Evolutionary conservation across 2,888 invertebrate genomes (phyloP).

Genomic region (Sepiola atlantica): DNA sequence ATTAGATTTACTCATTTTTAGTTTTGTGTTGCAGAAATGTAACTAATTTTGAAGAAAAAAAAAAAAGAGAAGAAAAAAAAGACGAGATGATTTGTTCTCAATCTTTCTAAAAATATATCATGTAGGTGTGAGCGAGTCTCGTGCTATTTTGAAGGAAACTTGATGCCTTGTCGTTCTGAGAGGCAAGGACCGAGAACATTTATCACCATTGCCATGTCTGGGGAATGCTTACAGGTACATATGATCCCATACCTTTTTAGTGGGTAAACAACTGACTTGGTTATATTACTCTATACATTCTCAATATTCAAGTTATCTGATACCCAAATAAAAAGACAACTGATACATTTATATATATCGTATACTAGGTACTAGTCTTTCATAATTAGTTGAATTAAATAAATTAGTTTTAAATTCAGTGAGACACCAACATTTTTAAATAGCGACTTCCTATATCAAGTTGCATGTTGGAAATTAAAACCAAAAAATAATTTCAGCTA

Average conservation of each 20-base stretch:
- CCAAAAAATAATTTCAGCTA: not conserved
- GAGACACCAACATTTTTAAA: not conserved
- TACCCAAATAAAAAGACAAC: not conserved
- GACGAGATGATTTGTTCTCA: not conserved
- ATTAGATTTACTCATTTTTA: not conserved
- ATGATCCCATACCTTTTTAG: not conserved
- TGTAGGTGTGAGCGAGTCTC: not conserved
- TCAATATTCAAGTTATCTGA: not conserved
- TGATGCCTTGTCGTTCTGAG: not conserved
- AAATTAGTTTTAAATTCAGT: not conserved
- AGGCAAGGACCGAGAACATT: not conserved
- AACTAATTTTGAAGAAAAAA: not conserved
- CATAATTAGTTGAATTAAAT: not conserved
- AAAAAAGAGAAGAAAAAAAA: not conserved
- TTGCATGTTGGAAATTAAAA: not conserved
- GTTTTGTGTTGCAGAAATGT: not conserved
- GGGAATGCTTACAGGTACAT: not conserved
- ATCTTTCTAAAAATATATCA: not conserved
- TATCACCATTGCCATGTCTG: not conserved
- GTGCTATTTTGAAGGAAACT: constrained; percentile 32
- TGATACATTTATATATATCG: not conserved
- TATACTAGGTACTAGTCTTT: not conserved
- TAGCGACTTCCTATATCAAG: not conserved
- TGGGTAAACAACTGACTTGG: not conserved
- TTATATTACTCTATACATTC: not conserved